Evolutionary conservation across 1,140 invertebrate genomes (phyloP), one percentile per base, ranked within the genome.

Genomic region (Mesaphorura yosii): DNA sequence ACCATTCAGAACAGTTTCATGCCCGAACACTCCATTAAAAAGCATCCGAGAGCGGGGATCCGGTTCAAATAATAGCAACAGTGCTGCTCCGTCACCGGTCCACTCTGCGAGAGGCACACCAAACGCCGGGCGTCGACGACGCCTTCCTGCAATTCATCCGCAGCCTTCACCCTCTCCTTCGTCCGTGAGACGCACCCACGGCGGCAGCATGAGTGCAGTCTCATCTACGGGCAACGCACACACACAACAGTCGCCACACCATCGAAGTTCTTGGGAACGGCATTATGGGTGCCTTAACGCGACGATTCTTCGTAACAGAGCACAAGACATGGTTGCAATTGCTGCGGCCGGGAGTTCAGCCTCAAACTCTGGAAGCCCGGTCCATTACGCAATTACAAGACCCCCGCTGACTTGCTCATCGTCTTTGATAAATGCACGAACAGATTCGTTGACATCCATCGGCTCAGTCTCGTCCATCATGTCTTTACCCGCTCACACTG

Each of bases 281-380:
- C 61, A 63, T 45, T 63, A 63, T 23, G 61, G 61, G 3, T 63
- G 57, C 37, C 59, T 57, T 57, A 59, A 55, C 61, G 59, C 29
- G 41, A 57, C 31, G 20, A 40, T n/a, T 23, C 42, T 27, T 20
- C 22, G 25, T 25, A 26, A 5, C 5, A 27, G 23, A 40, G 34
- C 40, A n/a, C n/a, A n/a, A n/a, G n/a, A n/a, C n/a, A n/a, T n/a
- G n/a, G 52, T 12, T 48, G 40, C n/a, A 44, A 50, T 34, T 20
- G 26, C 25, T 54, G 31, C 51, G 23, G 48, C 40, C 19, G 45
- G 50, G 22, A 48, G 51, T 4, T 31, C 55, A 14, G 56, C 44
- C 29, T 62, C 60, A 34, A 52, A 45, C 38, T 57, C 60, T 17
- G 50, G 50, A 25, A 62, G 57, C 39, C 61, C 61, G 27, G 51